A percentile compares a stretch with the other conserved stretches of the same genome.
phyloP scores from a whole-genome alignment of 2,113 vertebrate species.

The Leptobrachium ailaonicum region DNA sequence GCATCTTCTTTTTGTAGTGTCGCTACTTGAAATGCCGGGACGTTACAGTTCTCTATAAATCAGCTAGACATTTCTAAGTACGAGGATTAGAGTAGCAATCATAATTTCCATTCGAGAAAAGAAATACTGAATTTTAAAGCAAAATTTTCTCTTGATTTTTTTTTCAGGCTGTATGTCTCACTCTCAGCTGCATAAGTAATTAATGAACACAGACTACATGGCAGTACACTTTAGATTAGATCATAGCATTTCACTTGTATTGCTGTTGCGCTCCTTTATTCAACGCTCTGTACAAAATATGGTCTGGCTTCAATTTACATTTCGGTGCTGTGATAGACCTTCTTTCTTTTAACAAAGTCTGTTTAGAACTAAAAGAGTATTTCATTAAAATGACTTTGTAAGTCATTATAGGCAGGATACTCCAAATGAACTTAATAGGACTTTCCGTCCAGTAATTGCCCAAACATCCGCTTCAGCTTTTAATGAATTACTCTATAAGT shows the following conservation, averaged over 20 bases:
- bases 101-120: neutral
- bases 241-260: neutral
- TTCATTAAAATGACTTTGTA: slow-evolving; percentile 2
- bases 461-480: slow-evolving; percentile 9
- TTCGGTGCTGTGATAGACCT: neutral
- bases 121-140: neutral
- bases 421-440: neutral
- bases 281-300: neutral
- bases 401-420: neutral
- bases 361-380: neutral
- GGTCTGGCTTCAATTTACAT: neutral
- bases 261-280: neutral
- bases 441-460: neutral
- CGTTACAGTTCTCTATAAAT: neutral
- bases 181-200: neutral
- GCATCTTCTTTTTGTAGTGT: too few relatives aligned
- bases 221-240: neutral
- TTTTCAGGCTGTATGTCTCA: neutral
- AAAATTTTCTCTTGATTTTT: neutral
- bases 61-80: neutral
- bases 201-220: neutral
- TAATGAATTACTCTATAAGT: slow-evolving; percentile 8
- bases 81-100: neutral
- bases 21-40: neutral
- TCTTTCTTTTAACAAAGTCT: neutral